A percentile compares a stretch with the other conserved stretches of the same genome.
phyloP scores from a whole-genome alignment of 2,797 vertebrate genomes.

The Microtus agrestis region DNA sequence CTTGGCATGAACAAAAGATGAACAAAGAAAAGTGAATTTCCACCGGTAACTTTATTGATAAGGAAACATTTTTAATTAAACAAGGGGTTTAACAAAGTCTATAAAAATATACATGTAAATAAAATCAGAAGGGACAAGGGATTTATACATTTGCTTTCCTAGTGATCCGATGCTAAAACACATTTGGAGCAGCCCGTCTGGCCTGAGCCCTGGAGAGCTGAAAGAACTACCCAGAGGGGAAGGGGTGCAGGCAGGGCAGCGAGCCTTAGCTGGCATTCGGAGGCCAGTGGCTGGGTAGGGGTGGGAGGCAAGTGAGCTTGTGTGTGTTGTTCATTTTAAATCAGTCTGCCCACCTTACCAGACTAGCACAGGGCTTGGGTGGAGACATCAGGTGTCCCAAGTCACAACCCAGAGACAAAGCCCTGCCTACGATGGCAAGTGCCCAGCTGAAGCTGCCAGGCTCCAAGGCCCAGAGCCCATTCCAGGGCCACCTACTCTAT shows the following conservation, averaged over 20 bases:
- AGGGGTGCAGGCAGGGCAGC: neutral
- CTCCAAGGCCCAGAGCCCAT: neutral
- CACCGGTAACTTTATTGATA: neutral
- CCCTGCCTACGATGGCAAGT: neutral
- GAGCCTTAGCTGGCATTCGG: neutral
- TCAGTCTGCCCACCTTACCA: neutral
- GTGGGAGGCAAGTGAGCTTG: neutral
- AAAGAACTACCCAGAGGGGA: neutral
- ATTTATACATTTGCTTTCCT: neutral
- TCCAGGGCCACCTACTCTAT: neutral
- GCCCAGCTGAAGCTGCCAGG: neutral
- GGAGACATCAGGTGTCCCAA: neutral
- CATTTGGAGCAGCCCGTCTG: neutral
- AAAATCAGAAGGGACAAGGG: neutral
- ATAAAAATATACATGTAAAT: neutral
- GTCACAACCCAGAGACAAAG: neutral
- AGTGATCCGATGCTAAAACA: neutral
- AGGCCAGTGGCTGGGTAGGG: neutral
- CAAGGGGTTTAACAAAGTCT: constrained; percentile 22
- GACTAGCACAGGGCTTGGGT: neutral
- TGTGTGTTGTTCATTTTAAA: neutral
- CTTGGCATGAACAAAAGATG: neutral
- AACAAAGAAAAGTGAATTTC: constrained; percentile 1
- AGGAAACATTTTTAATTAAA: constrained; percentile 34
- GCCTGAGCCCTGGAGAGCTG: neutral